Base-by-base conservation (phyloP, 2,797 vertebrate genomes). In the Ptychobarbus kaznakovi region DNA sequence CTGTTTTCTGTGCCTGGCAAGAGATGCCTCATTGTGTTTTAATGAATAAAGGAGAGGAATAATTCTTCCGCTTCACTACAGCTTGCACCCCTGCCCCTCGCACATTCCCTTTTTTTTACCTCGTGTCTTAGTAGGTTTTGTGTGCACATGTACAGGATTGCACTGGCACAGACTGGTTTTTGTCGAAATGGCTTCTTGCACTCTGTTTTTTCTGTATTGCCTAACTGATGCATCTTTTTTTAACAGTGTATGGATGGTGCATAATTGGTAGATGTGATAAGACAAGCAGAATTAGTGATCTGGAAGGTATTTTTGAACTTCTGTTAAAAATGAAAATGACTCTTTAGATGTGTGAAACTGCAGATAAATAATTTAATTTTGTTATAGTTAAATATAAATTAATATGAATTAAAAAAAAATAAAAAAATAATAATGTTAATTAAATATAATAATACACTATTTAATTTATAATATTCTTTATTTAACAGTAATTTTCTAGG, bases 151-250 rank as follows among this genome's bases (percentile, higher is more conserved):
- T 83, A 73, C 87, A 90, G 93, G 90, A 93, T 93, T 90, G 90
- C 91, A 93, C 94, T 94, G 94, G 95, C 92, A 94, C 94, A 94
- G 93, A 93, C 95, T 95, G 95, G 94, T 95, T 95, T 91, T 87
- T 90, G 91, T 91, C 93, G 93, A 92, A 82, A 51, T 32, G 75
- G 49, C 9, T 53, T 66, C 32, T 79, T 15, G 8, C 56, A 76
- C 32, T 75, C 22, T 76, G 28, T 65, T 16, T 20, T 51, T 32
- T 15, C 8, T 63, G 63, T 38, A 2, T 66, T 32, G 61, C n/a
- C 4, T 6, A 35, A 4, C 22, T 66, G 12, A 44, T 70, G 12
- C 53, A 22, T 22, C n/a, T 20, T 80, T 22, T 75, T 83, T 51
- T 28, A 42, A 65, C 40, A 68, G 53, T 38, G 3, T 35, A 42